phyloP scores from a whole-genome alignment of 2,113 vertebrate genomes.

The Bubo scandiacus region DNA sequence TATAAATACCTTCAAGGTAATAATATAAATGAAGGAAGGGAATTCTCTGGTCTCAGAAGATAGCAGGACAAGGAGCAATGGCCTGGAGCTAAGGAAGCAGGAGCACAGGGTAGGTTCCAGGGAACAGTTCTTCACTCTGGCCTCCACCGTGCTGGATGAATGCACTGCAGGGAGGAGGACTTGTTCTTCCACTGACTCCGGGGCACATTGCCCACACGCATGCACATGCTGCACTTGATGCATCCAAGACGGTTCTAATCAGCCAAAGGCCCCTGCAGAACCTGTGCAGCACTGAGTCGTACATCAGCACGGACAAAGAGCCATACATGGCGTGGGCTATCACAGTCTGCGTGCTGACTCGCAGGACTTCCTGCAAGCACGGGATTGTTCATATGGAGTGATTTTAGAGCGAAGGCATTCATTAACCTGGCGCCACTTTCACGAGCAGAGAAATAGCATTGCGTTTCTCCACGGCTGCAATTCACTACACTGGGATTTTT shows the following conservation, averaged over 20 bases:
- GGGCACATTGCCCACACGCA: neutral
- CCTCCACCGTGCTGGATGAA: neutral
- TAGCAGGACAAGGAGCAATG: constrained; percentile 71
- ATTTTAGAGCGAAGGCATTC: neutral
- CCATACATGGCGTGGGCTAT: neutral
- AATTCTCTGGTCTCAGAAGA: constrained; percentile 61
- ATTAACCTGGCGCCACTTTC: neutral
- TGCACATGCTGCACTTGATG: fast-evolving
- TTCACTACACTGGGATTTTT: neutral
- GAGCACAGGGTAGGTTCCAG: neutral
- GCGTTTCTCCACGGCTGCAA: neutral
- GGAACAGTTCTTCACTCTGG: constrained; percentile 21
- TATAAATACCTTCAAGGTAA: constrained; percentile 75
- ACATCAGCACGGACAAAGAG: neutral
- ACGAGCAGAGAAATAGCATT: neutral
- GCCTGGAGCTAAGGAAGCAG: constrained; percentile 71
- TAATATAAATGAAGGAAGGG: constrained; percentile 75
- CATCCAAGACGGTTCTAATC: neutral
- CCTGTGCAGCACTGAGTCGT: neutral
- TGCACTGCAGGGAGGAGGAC: constrained; percentile 27
- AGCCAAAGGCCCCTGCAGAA: neutral
- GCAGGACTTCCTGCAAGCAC: neutral
- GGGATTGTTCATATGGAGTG: neutral
- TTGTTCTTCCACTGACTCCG: neutral
- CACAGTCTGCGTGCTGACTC: fast-evolving